Percentiles rank a stretch among this genome's conserved stretches.
Evolutionary conservation across 2,888 invertebrate genomes (phyloP).

Genomic region (Autographa pulchrina): DNA sequence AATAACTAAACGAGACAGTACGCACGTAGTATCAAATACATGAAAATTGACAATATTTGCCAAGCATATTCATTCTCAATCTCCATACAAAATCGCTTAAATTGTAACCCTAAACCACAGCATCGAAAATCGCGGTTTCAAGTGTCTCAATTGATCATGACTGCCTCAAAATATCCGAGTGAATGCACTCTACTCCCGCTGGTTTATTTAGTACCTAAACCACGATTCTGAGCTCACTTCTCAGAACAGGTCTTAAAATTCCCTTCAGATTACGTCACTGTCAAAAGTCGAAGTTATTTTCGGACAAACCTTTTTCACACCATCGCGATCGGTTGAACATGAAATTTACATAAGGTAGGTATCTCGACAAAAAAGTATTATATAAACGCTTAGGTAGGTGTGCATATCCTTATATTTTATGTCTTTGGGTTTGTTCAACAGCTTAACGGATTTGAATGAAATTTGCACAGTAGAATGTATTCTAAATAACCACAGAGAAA

Average conservation of each 20-base stretch:
- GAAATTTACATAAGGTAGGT: slow-evolving; percentile 6
- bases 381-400: not conserved
- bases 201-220: slow-evolving; percentile 50
- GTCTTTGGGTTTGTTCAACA: not conserved
- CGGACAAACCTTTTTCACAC: slow-evolving; percentile 1
- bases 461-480: slow-evolving; percentile 5
- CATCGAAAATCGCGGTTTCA: not conserved
- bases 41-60: too few relatives aligned
- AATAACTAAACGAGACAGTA: too few relatives aligned
- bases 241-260: slow-evolving; percentile 51
- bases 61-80: too few relatives aligned
- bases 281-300: slow-evolving; percentile 11
- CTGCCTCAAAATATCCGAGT: slow-evolving; percentile 41
- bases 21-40: too few relatives aligned
- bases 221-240: slow-evolving; percentile 20
- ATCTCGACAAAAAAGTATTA: not conserved
- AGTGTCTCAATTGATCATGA: not conserved
- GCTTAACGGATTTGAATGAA: slow-evolving; percentile 2
- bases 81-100: not conserved
- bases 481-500: not conserved
- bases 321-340: slow-evolving; percentile 8
- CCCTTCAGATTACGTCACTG: slow-evolving; percentile 51
- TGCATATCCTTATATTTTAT: not conserved
- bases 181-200: slow-evolving; percentile 48
- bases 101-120: not conserved